Percentiles rank a stretch among this genome's conserved stretches.
Conservation (phyloP, 53 echinoderm and acorn worm species). For the Apostichopus leukothele region DNA sequence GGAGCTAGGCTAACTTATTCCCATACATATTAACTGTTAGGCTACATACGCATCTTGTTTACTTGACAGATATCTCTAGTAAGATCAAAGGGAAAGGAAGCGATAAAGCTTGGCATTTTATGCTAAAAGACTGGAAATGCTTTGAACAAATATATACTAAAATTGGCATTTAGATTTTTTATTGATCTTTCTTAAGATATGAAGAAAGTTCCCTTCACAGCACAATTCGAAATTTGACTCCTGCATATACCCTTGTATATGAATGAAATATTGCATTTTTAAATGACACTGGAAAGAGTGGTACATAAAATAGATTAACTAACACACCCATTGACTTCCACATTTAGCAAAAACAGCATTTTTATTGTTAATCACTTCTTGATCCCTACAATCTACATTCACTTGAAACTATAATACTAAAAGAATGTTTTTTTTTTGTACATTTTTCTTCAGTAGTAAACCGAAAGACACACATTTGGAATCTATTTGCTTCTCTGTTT, state of each 20-base stretch:
- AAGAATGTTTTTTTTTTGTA: too few relatives aligned
- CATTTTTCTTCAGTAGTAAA: not conserved
- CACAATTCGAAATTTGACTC: not conserved
- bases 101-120: not conserved
- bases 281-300: not conserved
- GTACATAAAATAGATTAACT: too few relatives aligned
- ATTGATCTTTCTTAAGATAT: not conserved
- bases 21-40: not conserved
- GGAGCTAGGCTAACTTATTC: not conserved
- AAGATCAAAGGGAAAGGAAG: not conserved
- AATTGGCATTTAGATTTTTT: not conserved
- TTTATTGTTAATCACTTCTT: too few relatives aligned
- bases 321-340: too few relatives aligned
- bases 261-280: slow-evolving; percentile 1
- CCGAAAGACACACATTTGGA: slow-evolving; percentile 38
- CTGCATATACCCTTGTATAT: not conserved
- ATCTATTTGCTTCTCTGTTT: slow-evolving; percentile 18
- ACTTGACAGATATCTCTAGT: too few relatives aligned
- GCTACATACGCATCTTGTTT: not conserved
- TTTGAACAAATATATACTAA: not conserved
- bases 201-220: not conserved
- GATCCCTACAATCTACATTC: too few relatives aligned
- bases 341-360: too few relatives aligned
- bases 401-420: too few relatives aligned
- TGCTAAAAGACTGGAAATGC: not conserved